Base-by-base conservation (phyloP, 1,140 invertebrate genomes). In the Whitmania pigra region DNA sequence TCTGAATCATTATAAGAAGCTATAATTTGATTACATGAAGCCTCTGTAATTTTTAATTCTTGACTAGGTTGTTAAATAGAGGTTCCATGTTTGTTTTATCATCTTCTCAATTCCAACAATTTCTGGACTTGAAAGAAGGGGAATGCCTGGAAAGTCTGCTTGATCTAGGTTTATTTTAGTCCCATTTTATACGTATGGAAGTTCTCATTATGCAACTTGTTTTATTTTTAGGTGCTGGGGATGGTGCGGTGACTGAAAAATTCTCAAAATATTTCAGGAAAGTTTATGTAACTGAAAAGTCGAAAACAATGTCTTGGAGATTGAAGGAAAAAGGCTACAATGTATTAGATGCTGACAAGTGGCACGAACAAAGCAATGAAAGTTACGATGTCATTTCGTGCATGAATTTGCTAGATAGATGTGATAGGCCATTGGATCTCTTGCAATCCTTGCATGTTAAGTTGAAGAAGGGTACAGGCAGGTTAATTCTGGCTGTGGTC, bases 21-120 rank as follows among this genome's bases (percentile, higher is more conserved):
- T 15, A 1, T 73, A 54, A 73, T 29, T 27, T 22, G 11, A n/a
- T n/a, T 67, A 40, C 60, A 27, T 71, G 27, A 53, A 29, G 68
- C 18, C 20, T 29, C 53, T 53, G 15, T 68, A 60, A 55, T 15
- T 74, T 73, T 71, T 53, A 55, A 71, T 69, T 74, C 84, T 82
- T 74, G 60, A 76, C 77, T 86, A 92, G 91, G 73, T 87, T 91
- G 78, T 83, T 94, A 13, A 86, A 88, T 22, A 85, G 92, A 57
- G 93, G 93, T 20, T 93, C 91, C 0, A 95, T 95, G 93, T 94
- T 94, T 82, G 90, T 96, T 2, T 87, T 93, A 75, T 94, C 92
- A 0, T 81, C 84, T 40, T 80, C 85, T 27, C 92, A 94, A 78
- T 88, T 93, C 73, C 82, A 85, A 74, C 79, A 83, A 72, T 82